Evolutionary conservation across 2,888 invertebrate genomes (phyloP), one percentile per base, ranked within the genome.

Genomic region (Xylocampa areola): DNA sequence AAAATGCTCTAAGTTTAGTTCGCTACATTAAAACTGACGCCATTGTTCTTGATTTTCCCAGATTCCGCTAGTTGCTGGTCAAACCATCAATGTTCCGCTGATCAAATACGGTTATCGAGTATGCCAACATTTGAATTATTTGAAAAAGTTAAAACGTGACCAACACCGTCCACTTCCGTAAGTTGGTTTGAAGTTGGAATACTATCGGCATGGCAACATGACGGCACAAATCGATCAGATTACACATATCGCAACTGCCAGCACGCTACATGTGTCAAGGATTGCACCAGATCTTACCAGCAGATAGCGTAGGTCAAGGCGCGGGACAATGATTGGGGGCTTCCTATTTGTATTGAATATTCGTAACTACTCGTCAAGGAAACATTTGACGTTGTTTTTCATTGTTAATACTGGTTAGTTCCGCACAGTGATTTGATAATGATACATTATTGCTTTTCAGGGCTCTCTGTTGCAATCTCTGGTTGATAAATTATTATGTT

Each of bases 221-320:
- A 11, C 44, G 40, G 36, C 25, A 35, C 33, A 30, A 60, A 68
- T 74, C 69, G 69, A 72, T 74, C 59, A 48, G 53, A 67, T 62
- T 60, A 60, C 30, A 59, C 25, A 40, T 37, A 33, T 49, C 55
- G 51, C 54, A 63, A 60, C 49, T 57, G 29, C 58, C 11, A 23
- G 41, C 73, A 63, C 70, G 73, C 43, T 21, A 60, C 48, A 25
- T 49, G 49, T 63, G 75, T 67, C 72, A 76, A 74, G 76, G 77
- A 63, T 57, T 52, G 2, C 6, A 64, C 60, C 41, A 44, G 68
- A 74, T 76, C 60, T 27, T 27, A 33, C 36, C 39, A 49, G 52
- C 51, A 16, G 54, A 61, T 61, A 61, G 17, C 35, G 4, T 25
- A 14, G 77, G 72, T 72, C 76, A 76, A 69, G 75, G 77, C 36